Base-by-base conservation (phyloP, 2,113 vertebrate genomes). In the Falco punctatus region DNA sequence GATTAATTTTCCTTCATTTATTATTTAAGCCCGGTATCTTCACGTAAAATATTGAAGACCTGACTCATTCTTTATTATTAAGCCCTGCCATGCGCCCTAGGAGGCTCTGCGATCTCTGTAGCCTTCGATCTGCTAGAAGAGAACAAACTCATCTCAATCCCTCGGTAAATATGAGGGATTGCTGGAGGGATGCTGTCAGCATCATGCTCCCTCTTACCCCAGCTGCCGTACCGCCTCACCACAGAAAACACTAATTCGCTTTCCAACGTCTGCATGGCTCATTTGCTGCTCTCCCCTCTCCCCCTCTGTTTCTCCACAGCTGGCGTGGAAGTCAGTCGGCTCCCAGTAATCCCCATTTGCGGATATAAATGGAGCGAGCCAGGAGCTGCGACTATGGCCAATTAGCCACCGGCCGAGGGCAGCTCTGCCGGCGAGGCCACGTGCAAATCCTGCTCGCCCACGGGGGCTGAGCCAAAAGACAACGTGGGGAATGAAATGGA, bases 1-100 rank as follows among this genome's bases (percentile, higher is more conserved):
- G 96, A 97, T 94, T 95, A 94, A 95, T 97, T 97, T 94, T 46
- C 21, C 87, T 83, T 90, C 92, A 85, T 96, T 95, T 91, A 96
- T 96, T 91, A 97, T 96, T 97, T 95, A 97, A 95, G 83, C 84
- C 84, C 0, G 1, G 74, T 88, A 88, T 92, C 88, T 91, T 89
- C 26, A 8, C 59, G 89, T 95, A 95, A 95, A 96, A 95, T 91
- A 96, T 73, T 94, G 92, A 97, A 95, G 91, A 73, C 84, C 79
- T 90, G 87, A 91, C 81, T 97, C 97, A 94, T 94, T 69, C 89
- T 73, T 95, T 92, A 92, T 95, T 95, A 95, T 95, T 89, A 95
- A 96, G 89, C 91, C 86, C 74, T 57, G 58, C 96, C 91, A 88
- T 4, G 72, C 70, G 77, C 86, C 86, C 89, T 66, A 59, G 75